These are phyloP conservation scores for Heterocephalus glaber DNA, from an alignment of 2,113 vertebrate genomes.

Conservation along the genomic window DNA sequence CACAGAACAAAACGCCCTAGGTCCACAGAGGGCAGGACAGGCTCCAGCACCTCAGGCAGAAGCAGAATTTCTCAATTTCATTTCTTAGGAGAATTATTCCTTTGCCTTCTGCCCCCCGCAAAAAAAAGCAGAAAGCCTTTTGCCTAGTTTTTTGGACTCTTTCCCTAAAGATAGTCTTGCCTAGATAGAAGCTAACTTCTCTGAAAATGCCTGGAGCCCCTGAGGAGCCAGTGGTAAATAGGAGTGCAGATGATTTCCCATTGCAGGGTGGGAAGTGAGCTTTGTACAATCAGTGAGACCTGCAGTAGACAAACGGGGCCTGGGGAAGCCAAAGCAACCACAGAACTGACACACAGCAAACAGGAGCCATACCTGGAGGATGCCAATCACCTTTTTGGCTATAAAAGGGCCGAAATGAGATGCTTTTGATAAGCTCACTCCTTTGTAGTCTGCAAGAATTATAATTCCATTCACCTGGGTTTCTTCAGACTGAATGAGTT, in stretches of 20 bases:
- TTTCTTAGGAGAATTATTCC: background rate
- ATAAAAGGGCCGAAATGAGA: conserved; percentile 98
- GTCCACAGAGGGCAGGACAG: background rate
- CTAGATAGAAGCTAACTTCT: background rate
- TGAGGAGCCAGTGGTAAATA: background rate
- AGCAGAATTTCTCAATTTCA: background rate
- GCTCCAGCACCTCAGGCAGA: background rate
- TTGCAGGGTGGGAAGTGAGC: background rate
- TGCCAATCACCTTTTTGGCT: conserved; percentile 98
- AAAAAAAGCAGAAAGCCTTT: background rate
- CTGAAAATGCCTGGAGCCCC: background rate
- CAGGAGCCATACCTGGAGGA: conserved; percentile 93
- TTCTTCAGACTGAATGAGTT: conserved; percentile 97
- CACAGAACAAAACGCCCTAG: accelerated
- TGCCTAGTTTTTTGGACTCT: background rate
- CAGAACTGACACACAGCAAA: conserved; percentile 2
- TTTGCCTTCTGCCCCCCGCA: background rate
- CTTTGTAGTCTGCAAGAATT: conserved; percentile 97
- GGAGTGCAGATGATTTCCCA: background rate
- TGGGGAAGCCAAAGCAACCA: conserved; percentile 19
- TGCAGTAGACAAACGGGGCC: conserved; percentile 20
- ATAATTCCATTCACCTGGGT: conserved; percentile 99
- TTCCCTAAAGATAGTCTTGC: background rate
- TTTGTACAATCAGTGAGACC: background rate
- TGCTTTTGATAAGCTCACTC: conserved; percentile 97